Evolutionary conservation across 2,797 vertebrate genomes (phyloP).

Genomic region (Myotis findleyi): DNA sequence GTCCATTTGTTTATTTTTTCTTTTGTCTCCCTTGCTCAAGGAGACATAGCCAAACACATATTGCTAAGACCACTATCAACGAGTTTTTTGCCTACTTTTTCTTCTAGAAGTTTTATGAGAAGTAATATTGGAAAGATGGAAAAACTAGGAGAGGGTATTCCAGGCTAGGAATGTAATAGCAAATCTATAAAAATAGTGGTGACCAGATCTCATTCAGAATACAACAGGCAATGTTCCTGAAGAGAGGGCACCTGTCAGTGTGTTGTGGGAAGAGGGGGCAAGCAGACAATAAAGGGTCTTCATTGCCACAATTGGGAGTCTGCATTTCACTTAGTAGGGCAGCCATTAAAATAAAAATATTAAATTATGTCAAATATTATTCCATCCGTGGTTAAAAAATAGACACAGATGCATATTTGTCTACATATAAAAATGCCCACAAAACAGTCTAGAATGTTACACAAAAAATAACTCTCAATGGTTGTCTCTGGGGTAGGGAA

Average conservation of each 20-base stretch:
- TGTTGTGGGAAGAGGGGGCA: neutral
- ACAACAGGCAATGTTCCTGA: neutral
- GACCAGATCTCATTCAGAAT: neutral
- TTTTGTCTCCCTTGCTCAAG: neutral
- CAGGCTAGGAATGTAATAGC: neutral
- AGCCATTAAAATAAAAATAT: slow-evolving; percentile 28
- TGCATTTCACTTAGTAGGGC: neutral
- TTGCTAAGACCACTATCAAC: neutral
- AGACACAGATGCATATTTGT: neutral
- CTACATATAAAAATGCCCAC: neutral
- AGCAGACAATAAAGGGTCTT: neutral
- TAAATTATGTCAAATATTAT: neutral
- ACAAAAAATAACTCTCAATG: neutral
- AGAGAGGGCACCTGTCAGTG: neutral
- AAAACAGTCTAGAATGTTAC: neutral
- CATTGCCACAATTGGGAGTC: neutral
- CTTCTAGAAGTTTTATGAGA: neutral
- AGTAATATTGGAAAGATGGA: neutral
- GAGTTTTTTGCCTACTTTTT: neutral
- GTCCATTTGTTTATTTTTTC: neutral
- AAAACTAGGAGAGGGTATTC: neutral
- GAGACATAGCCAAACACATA: neutral
- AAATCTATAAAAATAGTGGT: neutral
- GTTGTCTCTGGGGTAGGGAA: neutral
- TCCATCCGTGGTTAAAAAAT: neutral